These are phyloP conservation scores for Dysmachus trigonus DNA, from an alignment of 2,888 invertebrate genomes.

Conservation along the genomic window DNA sequence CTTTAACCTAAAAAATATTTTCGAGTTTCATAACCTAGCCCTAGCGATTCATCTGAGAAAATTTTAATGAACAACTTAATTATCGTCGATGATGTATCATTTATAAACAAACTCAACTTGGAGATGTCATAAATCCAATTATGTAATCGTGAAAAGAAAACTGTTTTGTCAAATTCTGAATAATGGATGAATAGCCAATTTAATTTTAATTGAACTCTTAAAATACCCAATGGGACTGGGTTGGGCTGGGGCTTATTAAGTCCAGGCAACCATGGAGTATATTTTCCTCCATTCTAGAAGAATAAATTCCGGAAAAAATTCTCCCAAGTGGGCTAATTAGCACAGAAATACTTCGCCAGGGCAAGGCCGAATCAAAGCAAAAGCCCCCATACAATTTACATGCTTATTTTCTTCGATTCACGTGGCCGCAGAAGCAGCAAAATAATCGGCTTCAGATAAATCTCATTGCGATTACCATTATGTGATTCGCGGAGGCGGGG, in stretches of 20 bases:
- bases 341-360: background rate
- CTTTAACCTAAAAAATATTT: too few species aligned
- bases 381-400: background rate
- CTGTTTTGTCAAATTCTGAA: background rate
- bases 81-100: background rate
- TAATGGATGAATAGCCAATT: background rate
- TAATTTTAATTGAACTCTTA: background rate
- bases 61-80: background rate
- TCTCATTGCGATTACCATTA: background rate
- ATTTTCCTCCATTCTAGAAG: background rate
- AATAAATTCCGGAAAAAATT: background rate
- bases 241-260: background rate
- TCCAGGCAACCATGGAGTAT: background rate
- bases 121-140: background rate
- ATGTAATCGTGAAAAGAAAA: background rate
- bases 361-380: background rate
- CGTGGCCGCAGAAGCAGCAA: background rate
- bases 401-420: background rate
- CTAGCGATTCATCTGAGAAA: too few species aligned
- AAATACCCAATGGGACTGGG: background rate
- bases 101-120: too few species aligned
- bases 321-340: background rate
- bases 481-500: background rate
- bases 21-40: too few species aligned
- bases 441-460: background rate